A percentile compares a stretch with the other conserved stretches of the same genome.
These are phyloP conservation scores for Hydropotes inermis DNA, from an alignment of 2,113 vertebrate species.

Conservation along the genomic window DNA sequence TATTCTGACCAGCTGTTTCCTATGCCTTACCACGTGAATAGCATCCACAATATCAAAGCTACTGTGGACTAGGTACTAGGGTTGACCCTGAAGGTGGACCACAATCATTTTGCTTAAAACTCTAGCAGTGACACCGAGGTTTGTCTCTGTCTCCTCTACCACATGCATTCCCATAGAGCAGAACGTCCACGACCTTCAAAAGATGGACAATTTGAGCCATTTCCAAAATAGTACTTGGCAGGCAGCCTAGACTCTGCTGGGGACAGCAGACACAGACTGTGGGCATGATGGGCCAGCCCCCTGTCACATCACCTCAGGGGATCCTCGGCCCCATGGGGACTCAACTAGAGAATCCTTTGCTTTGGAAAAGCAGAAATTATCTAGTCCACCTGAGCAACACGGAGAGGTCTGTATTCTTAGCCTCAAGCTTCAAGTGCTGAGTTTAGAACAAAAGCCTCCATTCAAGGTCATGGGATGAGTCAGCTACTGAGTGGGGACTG, in stretches of 20 bases:
- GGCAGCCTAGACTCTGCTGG: conserved; percentile 61
- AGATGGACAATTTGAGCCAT: conserved; percentile 38
- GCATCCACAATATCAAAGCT: background rate
- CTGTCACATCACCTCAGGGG: conserved; percentile 70
- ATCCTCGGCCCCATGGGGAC: conserved; percentile 55
- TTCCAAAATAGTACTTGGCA: conserved; percentile 75
- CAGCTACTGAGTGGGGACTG: conserved; percentile 45
- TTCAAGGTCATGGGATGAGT: conserved; percentile 69
- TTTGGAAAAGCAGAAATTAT: conserved; percentile 70
- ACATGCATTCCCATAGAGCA: conserved; percentile 51
- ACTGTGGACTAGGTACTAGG: background rate
- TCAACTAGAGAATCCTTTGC: conserved; percentile 62
- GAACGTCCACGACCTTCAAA: conserved; percentile 67
- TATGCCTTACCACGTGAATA: background rate
- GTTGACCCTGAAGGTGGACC: background rate
- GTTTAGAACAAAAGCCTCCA: conserved; percentile 65
- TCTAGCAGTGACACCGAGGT: conserved; percentile 6
- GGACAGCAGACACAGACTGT: conserved; percentile 63
- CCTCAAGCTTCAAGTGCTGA: conserved; percentile 50
- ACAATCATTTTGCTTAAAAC: background rate
- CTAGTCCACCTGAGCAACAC: conserved; percentile 61
- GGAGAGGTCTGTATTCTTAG: conserved; percentile 56
- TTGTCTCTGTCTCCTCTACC: conserved; percentile 31
- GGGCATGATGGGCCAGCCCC: conserved; percentile 58
- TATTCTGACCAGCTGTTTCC: background rate